phyloP scores from a whole-genome alignment of 1,140 invertebrate genomes.

The Chlorops oryzae region DNA sequence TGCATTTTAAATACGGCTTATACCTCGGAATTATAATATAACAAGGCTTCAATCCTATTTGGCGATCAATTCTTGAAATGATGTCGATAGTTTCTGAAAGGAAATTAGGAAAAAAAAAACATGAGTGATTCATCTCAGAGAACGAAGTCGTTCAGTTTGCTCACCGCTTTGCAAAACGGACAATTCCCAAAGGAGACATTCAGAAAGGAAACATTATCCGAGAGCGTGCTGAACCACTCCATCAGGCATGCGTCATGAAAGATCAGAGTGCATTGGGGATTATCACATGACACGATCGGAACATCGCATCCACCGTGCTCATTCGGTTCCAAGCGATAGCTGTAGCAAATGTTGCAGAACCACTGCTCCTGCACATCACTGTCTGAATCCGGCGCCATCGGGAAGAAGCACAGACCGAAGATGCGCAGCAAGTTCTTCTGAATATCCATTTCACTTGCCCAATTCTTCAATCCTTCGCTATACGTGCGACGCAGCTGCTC shows the following conservation, averaged over 20 bases:
- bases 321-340: slow-evolving; percentile 30
- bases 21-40: too few species aligned
- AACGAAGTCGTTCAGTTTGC: neutral
- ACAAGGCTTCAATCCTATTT: too few species aligned
- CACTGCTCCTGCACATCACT: slow-evolving; percentile 19
- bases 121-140: neutral
- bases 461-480: slow-evolving; percentile 33
- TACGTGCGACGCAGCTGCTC: slow-evolving; percentile 26
- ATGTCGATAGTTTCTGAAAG: slow-evolving; percentile 40
- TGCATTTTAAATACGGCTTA: too few species aligned
- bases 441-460: slow-evolving; percentile 38
- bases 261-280: slow-evolving; percentile 31
- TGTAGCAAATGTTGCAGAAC: slow-evolving; percentile 41
- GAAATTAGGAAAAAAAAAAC: neutral
- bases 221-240: slow-evolving; percentile 40
- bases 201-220: slow-evolving; percentile 36
- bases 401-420: slow-evolving; percentile 42
- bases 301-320: too few species aligned
- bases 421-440: slow-evolving; percentile 41
- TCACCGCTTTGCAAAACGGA: slow-evolving; percentile 43
- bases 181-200: slow-evolving; percentile 35
- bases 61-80: slow-evolving; percentile 26
- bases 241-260: slow-evolving; percentile 38
- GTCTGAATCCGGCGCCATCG: slow-evolving; percentile 23
- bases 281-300: slow-evolving; percentile 43